Percentiles rank a stretch among this genome's conserved stretches.
These are phyloP conservation scores for Hucho hucho DNA, from an alignment of 2,113 vertebrate species.

Conservation along the genomic window DNA sequence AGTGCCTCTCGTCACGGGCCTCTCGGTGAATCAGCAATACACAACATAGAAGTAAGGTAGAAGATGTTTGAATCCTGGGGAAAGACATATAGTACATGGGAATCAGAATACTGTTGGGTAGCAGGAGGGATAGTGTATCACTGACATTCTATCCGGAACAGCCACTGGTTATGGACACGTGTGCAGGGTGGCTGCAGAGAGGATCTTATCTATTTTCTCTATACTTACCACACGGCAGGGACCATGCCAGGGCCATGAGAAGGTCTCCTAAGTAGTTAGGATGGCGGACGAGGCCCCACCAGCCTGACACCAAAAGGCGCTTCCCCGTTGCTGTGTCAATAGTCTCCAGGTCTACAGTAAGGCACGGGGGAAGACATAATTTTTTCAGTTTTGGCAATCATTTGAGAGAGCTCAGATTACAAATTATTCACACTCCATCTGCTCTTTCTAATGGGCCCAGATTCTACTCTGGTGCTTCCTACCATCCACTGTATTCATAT, in stretches of 20 bases:
- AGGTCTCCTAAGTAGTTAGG: constrained; percentile 90
- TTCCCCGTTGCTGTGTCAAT: constrained; percentile 86
- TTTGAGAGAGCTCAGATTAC: constrained; percentile 8
- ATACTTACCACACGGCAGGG: constrained; percentile 86
- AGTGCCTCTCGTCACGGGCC: constrained; percentile 84
- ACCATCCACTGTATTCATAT: background rate
- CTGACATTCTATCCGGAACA: background rate
- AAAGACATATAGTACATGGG: background rate
- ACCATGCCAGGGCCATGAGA: constrained; percentile 91
- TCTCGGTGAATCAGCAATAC: constrained; percentile 87
- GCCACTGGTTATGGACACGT: background rate
- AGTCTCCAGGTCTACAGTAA: constrained; percentile 77
- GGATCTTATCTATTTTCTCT: background rate
- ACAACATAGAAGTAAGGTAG: constrained; percentile 87
- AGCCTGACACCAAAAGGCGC: constrained; percentile 84
- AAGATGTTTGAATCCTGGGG: constrained; percentile 77
- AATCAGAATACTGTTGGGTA: too few species aligned
- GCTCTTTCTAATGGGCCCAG: background rate
- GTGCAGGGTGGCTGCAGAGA: background rate
- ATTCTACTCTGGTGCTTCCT: background rate
- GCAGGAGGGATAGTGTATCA: too few species aligned
- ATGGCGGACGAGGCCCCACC: constrained; percentile 91
- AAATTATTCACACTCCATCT: constrained; percentile 3
- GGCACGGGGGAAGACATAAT: background rate
- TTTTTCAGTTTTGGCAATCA: background rate